These are phyloP conservation scores for Sitophilus oryzae DNA, from an alignment of 1,140 invertebrate genomes.

Conservation along the genomic window DNA sequence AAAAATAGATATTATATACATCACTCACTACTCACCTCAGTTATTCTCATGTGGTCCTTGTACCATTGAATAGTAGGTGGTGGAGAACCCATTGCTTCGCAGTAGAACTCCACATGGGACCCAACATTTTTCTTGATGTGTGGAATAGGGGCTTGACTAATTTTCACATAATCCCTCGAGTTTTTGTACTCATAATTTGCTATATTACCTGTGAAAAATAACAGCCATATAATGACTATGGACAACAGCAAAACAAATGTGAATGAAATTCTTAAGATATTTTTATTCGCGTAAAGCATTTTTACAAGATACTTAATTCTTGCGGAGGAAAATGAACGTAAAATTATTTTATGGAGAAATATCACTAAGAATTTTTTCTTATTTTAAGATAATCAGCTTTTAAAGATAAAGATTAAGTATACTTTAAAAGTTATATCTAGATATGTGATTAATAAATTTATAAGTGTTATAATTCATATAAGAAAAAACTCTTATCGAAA, in stretches of 20 bases:
- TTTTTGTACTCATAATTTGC: slow-evolving; percentile 9
- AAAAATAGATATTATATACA: too few species aligned
- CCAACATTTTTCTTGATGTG: slow-evolving; percentile 45
- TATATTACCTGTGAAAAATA: slow-evolving; percentile 10
- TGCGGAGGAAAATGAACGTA: too few species aligned
- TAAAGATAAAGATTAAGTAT: too few species aligned
- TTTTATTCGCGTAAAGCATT: neutral
- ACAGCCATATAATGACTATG: slow-evolving; percentile 6
- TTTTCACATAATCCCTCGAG: slow-evolving; percentile 47
- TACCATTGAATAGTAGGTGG: slow-evolving; percentile 65
- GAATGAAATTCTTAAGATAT: neutral
- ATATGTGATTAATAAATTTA: too few species aligned
- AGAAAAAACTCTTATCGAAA: too few species aligned
- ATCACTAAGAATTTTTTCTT: too few species aligned
- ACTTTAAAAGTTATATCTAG: too few species aligned
- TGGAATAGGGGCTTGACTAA: slow-evolving; percentile 45
- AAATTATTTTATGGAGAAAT: too few species aligned
- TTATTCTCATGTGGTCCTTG: slow-evolving; percentile 52
- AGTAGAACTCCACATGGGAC: slow-evolving; percentile 55
- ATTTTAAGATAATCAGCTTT: too few species aligned
- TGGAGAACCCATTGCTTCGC: slow-evolving; percentile 61
- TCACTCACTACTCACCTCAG: slow-evolving; percentile 55
- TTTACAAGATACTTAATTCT: too few species aligned
- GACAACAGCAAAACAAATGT: neutral
- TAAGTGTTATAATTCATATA: too few species aligned